Evolutionary conservation across 1,140 invertebrate genomes (phyloP).

Genomic region (Sycophaga agraensis): DNA sequence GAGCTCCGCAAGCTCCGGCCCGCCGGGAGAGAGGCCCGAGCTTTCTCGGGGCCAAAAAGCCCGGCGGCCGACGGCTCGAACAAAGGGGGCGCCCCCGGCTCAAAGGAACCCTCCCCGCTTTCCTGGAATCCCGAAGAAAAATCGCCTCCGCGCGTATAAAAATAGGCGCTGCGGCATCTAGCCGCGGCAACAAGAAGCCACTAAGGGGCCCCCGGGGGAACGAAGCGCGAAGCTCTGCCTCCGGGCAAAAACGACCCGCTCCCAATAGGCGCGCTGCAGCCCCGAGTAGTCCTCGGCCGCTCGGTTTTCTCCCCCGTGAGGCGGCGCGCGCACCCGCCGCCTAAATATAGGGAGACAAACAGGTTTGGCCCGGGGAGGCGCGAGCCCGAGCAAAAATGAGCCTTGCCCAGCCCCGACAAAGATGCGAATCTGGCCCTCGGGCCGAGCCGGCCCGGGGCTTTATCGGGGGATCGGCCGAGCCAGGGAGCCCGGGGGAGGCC

Average conservation of each 20-base stretch:
- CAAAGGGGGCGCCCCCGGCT: not conserved
- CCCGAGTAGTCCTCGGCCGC: no score
- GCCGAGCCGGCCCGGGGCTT: no score
- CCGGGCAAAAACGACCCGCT: slow-evolving; percentile 25
- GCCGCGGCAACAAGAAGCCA: slow-evolving; percentile 19
- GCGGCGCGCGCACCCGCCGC: not conserved
- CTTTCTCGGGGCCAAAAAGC: not conserved
- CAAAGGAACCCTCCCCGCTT: slow-evolving; percentile 10
- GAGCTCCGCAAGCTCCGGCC: no score
- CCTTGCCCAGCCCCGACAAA: no score
- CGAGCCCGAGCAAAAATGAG: not conserved
- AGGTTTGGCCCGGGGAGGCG: slow-evolving; percentile 16
- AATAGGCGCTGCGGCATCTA: slow-evolving; percentile 20
- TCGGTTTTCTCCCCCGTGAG: not conserved
- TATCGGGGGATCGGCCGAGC: slow-evolving; percentile 17
- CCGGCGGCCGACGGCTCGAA: not conserved
- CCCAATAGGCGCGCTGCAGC: no score
- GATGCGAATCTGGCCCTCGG: no score
- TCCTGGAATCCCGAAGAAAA: not conserved
- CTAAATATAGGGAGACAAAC: slow-evolving; percentile 31
- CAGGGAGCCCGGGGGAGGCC: no score
- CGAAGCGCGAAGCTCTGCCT: slow-evolving; percentile 11
- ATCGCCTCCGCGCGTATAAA: slow-evolving; percentile 13
- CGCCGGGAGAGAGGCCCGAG: not conserved
- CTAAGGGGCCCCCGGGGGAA: slow-evolving; percentile 20